phyloP scores from a whole-genome alignment of 2,113 vertebrate genomes.

The Leptodactylus fuscus region DNA sequence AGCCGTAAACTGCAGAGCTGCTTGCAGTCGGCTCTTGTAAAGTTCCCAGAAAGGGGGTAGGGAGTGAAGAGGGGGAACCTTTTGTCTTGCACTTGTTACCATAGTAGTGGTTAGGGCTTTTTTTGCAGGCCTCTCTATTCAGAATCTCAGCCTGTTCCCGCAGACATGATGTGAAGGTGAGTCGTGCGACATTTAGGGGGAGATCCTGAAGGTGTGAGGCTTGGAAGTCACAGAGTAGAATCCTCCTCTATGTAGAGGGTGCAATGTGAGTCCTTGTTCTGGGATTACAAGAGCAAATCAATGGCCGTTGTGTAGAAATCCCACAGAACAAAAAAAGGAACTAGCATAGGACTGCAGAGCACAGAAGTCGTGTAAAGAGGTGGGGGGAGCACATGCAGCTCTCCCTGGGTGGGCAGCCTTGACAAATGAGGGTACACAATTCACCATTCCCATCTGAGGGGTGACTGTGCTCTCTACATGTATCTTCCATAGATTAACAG shows the following conservation, averaged over 20 bases:
- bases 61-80: constrained; percentile 12
- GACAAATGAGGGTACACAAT: neutral
- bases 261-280: neutral
- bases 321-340: neutral
- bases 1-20: neutral
- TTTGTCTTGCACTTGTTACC: constrained; percentile 40
- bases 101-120: constrained; percentile 33
- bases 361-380: neutral
- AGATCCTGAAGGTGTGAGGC: neutral
- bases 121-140: constrained; percentile 7
- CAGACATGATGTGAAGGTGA: constrained; percentile 42
- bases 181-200: neutral
- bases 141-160: neutral
- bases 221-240: neutral
- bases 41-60: neutral
- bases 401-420: neutral
- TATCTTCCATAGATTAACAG: neutral
- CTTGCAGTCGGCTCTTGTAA: neutral
- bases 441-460: neutral
- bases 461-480: neutral
- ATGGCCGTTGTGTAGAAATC: neutral
- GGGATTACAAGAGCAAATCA: neutral
- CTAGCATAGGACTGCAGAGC: neutral
- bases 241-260: neutral
- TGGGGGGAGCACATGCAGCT: neutral